Evolutionary conservation across 2,888 invertebrate genomes (phyloP).

Genomic region (Exocentrus adspersus): DNA sequence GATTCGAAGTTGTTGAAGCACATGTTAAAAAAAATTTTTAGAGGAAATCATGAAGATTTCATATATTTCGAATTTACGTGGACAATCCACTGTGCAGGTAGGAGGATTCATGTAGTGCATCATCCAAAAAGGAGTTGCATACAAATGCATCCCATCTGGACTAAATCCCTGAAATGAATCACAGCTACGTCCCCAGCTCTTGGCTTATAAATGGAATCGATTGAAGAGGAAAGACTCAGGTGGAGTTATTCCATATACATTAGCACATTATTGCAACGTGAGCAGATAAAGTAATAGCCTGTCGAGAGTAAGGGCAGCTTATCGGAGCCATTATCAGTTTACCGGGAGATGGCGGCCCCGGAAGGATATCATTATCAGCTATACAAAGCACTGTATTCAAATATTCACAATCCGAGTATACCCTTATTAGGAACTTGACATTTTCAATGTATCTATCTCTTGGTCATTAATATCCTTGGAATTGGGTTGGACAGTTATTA

Average conservation of each 20-base stretch:
- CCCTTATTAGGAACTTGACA: constrained; percentile 26
- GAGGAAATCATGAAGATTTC: too few relatives aligned
- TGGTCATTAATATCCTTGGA: constrained; percentile 18
- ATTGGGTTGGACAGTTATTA: not conserved
- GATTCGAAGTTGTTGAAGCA: too few relatives aligned
- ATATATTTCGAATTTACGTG: too few relatives aligned
- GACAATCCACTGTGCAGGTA: too few relatives aligned
- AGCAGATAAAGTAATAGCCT: constrained; percentile 39
- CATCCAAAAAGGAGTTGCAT: too few relatives aligned
- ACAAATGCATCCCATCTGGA: too few relatives aligned
- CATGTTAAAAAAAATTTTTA: too few relatives aligned
- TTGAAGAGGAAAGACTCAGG: constrained; percentile 44
- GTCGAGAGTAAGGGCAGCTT: constrained; percentile 48
- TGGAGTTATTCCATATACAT: constrained; percentile 51
- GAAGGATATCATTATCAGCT: constrained; percentile 60
- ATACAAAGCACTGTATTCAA: constrained; percentile 52
- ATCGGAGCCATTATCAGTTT: constrained; percentile 59
- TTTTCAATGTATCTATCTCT: constrained; percentile 17
- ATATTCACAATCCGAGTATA: constrained; percentile 40
- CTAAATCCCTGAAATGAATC: too few relatives aligned
- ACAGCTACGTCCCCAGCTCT: too few relatives aligned
- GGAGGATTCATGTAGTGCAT: too few relatives aligned
- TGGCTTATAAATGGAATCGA: not conserved
- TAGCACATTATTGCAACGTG: constrained; percentile 54
- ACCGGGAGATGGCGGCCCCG: constrained; percentile 53